Percentiles rank a stretch among this genome's conserved stretches.
phyloP scores from a whole-genome alignment of 2,113 vertebrate species.

The Rhinoderma darwinii region DNA sequence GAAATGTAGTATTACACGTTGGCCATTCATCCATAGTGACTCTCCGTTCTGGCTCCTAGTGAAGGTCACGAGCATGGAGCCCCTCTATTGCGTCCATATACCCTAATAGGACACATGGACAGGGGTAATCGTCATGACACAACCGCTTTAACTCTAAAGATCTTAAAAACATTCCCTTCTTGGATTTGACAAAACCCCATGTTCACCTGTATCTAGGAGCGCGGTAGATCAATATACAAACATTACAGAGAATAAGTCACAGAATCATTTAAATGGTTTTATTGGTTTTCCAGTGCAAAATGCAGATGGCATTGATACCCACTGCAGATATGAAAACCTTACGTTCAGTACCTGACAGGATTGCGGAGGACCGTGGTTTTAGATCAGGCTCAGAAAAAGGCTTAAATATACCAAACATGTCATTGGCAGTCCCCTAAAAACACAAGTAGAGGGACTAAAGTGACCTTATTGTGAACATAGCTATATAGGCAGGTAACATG shows the following conservation, averaged over 20 bases:
- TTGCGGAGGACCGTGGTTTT: background rate
- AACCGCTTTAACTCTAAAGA: too few relatives aligned
- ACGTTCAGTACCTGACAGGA: conserved; percentile 24
- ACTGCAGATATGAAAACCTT: background rate
- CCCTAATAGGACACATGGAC: too few relatives aligned
- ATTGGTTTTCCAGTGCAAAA: conserved; percentile 56
- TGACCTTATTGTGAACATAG: background rate
- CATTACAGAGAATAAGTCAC: background rate
- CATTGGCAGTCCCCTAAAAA: background rate
- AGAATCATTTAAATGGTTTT: background rate
- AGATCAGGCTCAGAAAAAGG: conserved; percentile 13
- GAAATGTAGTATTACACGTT: too few relatives aligned
- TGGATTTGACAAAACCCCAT: background rate
- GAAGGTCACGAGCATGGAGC: too few relatives aligned
- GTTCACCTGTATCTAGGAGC: background rate
- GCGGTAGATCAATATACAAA: background rate
- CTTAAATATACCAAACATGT: background rate
- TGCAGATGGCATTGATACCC: background rate
- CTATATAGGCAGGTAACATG: background rate
- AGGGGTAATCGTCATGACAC: too few relatives aligned
- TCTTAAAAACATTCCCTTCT: too few relatives aligned
- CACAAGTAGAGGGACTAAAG: background rate
- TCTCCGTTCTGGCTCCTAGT: too few relatives aligned
- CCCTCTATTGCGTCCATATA: too few relatives aligned
- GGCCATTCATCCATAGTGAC: too few relatives aligned